These are phyloP conservation scores for Tetramorium parvispinum DNA, from an alignment of 1,140 invertebrate genomes.

Conservation along the genomic window DNA sequence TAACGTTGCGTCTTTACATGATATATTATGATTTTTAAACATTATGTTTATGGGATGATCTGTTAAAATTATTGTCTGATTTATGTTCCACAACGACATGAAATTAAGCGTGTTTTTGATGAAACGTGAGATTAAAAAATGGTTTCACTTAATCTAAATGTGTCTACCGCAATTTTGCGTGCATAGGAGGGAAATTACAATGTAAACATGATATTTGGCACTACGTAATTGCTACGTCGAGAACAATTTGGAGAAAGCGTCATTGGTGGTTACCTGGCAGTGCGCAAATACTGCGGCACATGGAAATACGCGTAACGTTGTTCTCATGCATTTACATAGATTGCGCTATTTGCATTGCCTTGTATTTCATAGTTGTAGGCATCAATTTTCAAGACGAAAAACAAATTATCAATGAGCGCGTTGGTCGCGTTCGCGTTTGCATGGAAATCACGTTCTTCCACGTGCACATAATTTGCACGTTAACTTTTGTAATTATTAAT, in stretches of 20 bases:
- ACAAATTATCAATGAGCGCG: conserved; percentile 32
- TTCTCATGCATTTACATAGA: conserved; percentile 59
- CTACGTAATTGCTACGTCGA: conserved; percentile 52
- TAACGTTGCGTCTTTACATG: background rate
- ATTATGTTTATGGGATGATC: background rate
- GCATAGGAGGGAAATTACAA: conserved; percentile 60
- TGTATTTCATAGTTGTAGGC: conserved; percentile 30
- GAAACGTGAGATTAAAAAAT: background rate
- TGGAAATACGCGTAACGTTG: conserved; percentile 56
- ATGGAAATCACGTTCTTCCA: background rate
- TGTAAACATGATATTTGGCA: conserved; percentile 68
- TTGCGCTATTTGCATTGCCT: conserved; percentile 48
- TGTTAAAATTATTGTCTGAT: background rate
- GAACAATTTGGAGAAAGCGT: conserved; percentile 60
- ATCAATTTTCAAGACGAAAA: conserved; percentile 14
- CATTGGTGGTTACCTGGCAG: conserved; percentile 53
- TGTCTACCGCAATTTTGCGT: background rate
- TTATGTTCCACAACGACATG: background rate
- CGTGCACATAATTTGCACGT: background rate
- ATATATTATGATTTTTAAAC: background rate
- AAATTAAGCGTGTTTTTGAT: conserved; percentile 17
- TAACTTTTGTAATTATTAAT: background rate
- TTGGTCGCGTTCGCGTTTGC: background rate
- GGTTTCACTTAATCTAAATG: background rate
- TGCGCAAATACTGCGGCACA: conserved; percentile 32